These are phyloP conservation scores for Lepidurus apus DNA, from an alignment of 1,140 invertebrate genomes.

Conservation along the genomic window DNA sequence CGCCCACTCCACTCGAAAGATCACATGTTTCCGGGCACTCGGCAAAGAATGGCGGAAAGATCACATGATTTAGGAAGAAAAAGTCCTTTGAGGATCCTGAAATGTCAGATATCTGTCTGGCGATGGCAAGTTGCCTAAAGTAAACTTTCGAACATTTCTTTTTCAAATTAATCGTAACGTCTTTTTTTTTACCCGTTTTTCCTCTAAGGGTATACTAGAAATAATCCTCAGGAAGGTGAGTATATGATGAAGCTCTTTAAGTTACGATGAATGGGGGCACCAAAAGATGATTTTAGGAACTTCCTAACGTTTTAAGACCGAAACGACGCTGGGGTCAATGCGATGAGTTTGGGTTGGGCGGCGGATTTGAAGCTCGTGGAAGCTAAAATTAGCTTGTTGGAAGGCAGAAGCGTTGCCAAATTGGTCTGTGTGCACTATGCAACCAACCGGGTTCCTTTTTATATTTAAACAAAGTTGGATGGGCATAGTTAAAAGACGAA, in stretches of 20 bases:
- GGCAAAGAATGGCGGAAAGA: not conserved
- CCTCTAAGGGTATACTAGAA: not conserved
- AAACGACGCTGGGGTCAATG: not conserved
- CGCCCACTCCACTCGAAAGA: constrained; percentile 9
- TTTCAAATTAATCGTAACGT: too few species aligned
- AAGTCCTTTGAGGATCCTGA: not conserved
- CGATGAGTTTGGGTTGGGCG: not conserved
- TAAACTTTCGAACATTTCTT: not conserved
- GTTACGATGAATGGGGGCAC: too few species aligned
- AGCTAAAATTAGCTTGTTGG: not conserved
- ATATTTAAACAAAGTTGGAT: constrained; percentile 19
- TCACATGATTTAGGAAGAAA: not conserved
- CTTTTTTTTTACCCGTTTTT: not conserved
- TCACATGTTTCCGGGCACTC: not conserved
- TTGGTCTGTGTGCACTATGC: not conserved
- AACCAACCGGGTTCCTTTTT: constrained; percentile 9
- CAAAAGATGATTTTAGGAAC: too few species aligned
- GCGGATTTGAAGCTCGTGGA: constrained; percentile 7
- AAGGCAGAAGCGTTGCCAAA: constrained; percentile 3
- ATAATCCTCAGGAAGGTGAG: not conserved
- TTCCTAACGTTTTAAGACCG: not conserved
- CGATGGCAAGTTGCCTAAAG: not conserved
- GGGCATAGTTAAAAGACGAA: constrained; percentile 5
- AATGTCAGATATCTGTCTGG: not conserved
- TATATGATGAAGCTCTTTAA: too few species aligned